These are phyloP conservation scores for Torymus auratus DNA, from an alignment of 2,888 invertebrate species.

Conservation along the genomic window DNA sequence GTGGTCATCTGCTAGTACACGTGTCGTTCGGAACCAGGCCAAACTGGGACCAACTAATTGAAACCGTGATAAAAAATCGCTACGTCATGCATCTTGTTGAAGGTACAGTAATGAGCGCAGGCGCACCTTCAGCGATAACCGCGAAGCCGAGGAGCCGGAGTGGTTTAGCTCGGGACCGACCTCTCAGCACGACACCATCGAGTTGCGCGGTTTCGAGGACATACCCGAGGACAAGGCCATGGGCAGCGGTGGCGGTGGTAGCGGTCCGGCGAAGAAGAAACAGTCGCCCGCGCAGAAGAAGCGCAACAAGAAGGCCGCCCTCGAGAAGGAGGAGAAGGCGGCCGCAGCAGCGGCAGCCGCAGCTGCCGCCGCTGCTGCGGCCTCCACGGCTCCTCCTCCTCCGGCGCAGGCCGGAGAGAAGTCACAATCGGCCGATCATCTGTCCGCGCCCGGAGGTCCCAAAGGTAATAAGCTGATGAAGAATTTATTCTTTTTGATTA, in stretches of 20 bases:
- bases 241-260: slow-evolving; percentile 59
- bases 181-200: slow-evolving; percentile 94
- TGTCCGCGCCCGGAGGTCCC: slow-evolving; percentile 19
- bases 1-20: no score
- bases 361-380: slow-evolving; percentile 51
- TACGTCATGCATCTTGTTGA: slow-evolving; percentile 51
- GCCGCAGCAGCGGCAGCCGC: slow-evolving; percentile 54
- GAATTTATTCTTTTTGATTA: no score
- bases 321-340: slow-evolving; percentile 74
- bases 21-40: no score
- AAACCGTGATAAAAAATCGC: slow-evolving; percentile 72
- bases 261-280: slow-evolving; percentile 71
- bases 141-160: slow-evolving; percentile 89
- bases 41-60: no score
- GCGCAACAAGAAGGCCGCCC: slow-evolving; percentile 75
- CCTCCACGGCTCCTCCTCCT: slow-evolving; percentile 38
- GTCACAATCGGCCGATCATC: neutral
- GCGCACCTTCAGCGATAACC: slow-evolving; percentile 77
- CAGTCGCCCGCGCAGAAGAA: slow-evolving; percentile 77
- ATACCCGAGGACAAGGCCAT: slow-evolving; percentile 76
- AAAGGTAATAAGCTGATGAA: slow-evolving; percentile 37
- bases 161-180: slow-evolving; percentile 94
- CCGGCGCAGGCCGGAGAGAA: slow-evolving; percentile 13
- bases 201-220: slow-evolving; percentile 94
- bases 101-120: slow-evolving; percentile 78